Percentiles rank a stretch among this genome's conserved stretches.
phyloP scores from a whole-genome alignment of 2,113 vertebrate genomes.

The Thinocorus orbignyianus region DNA sequence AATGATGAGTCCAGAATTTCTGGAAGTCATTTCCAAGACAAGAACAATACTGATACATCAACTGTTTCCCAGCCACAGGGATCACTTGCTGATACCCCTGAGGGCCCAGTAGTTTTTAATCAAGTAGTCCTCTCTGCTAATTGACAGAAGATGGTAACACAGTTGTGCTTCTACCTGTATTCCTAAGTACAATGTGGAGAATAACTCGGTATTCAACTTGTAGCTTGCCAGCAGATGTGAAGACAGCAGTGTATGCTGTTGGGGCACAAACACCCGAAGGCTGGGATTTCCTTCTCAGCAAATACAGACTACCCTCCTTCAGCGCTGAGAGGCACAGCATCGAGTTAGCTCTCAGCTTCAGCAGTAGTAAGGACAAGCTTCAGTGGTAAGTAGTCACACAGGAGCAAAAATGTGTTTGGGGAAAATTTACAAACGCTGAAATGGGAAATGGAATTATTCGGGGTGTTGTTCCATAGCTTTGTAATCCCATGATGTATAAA shows the following conservation, averaged over 20 bases:
- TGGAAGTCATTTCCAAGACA: neutral
- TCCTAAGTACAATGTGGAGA: too few species aligned
- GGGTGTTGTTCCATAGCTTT: neutral
- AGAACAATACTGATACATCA: neutral
- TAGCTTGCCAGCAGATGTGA: constrained; percentile 86
- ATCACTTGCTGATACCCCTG: too few species aligned
- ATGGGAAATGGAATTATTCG: neutral
- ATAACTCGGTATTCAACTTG: neutral
- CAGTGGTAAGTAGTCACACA: constrained; percentile 73
- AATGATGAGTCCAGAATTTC: neutral
- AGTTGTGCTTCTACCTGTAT: too few species aligned
- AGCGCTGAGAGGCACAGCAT: constrained; percentile 76
- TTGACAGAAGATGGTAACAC: accelerated
- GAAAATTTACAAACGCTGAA: accelerated
- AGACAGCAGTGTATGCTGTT: constrained; percentile 81
- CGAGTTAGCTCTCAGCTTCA: constrained; percentile 78
- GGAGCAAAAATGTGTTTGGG: neutral
- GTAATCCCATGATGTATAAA: neutral
- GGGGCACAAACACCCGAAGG: constrained; percentile 83
- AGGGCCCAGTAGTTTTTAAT: neutral
- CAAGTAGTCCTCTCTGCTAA: neutral
- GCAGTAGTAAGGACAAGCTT: constrained; percentile 78
- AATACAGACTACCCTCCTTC: constrained; percentile 79
- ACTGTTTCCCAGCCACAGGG: neutral
- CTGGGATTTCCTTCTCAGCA: constrained; percentile 88